These are phyloP conservation scores for Dryobota labecula DNA, from an alignment of 2,888 invertebrate genomes.

Conservation along the genomic window DNA sequence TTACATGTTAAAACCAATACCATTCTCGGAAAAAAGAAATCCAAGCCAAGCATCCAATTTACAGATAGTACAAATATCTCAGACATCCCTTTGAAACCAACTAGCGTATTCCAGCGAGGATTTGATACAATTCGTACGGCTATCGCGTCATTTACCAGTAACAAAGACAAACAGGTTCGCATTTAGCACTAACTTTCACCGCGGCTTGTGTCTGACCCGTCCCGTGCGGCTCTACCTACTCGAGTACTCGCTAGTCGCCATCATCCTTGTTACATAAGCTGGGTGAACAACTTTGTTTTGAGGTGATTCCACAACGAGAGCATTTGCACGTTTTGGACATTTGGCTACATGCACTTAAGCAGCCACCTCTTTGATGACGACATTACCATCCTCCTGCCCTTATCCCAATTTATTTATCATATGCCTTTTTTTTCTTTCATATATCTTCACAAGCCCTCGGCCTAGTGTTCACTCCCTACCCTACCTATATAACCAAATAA, in stretches of 20 bases:
- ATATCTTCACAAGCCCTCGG: not conserved
- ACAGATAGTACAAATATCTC: constrained; percentile 17
- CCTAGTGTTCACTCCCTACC: not conserved
- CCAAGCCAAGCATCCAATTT: constrained; percentile 5
- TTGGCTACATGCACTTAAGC: not conserved
- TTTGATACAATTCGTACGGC: constrained; percentile 6
- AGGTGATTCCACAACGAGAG: not conserved
- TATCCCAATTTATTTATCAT: not conserved
- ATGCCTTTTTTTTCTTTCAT: not conserved
- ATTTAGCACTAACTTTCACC: constrained; percentile 55
- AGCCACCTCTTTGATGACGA: not conserved
- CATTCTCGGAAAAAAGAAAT: constrained; percentile 6
- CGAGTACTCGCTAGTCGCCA: constrained; percentile 5
- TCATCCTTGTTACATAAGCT: constrained; percentile 49
- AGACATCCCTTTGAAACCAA: constrained; percentile 15
- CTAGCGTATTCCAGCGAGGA: constrained; percentile 1
- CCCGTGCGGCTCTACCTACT: constrained; percentile 17
- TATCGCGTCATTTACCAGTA: constrained; percentile 8
- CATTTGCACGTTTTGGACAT: not conserved
- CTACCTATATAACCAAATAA: not conserved
- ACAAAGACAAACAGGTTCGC: constrained; percentile 51
- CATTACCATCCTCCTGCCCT: not conserved
- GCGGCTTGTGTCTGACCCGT: constrained; percentile 31
- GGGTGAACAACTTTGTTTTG: not conserved
- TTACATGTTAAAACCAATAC: too few relatives aligned